Evolutionary conservation across 1,140 invertebrate species (phyloP).

Genomic region (Muscidifurax raptorellus): DNA sequence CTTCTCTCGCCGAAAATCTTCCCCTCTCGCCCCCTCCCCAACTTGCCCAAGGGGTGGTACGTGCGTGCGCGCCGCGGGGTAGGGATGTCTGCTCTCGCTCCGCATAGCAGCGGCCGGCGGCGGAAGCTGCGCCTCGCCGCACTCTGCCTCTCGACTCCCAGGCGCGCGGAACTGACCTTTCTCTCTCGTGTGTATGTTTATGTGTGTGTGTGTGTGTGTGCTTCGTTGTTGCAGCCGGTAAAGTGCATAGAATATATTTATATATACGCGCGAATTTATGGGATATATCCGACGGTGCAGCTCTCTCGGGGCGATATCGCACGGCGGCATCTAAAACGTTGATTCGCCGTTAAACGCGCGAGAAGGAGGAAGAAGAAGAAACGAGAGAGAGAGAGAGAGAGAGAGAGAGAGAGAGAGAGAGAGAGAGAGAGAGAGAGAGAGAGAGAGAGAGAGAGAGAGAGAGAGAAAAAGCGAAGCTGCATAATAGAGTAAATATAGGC

Average conservation of each 20-base stretch:
- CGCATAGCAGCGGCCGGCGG: background rate
- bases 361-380: background rate
- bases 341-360: constrained; percentile 71
- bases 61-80: background rate
- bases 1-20: background rate
- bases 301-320: constrained; percentile 64
- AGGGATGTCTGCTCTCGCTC: background rate
- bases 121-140: constrained; percentile 39
- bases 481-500: constrained; percentile 76
- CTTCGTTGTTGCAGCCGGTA: background rate
- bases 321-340: constrained; percentile 72
- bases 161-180: constrained; percentile 53
- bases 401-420: background rate
- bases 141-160: constrained; percentile 8
- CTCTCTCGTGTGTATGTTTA: constrained; percentile 20
- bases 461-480: constrained; percentile 62
- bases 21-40: constrained; percentile 15
- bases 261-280: constrained; percentile 66
- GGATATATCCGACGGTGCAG: constrained; percentile 18
- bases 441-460: too few species aligned
- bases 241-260: constrained; percentile 42
- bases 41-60: background rate
- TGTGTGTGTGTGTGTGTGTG: background rate
- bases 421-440: constrained; percentile 10
- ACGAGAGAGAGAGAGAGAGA: background rate